A percentile compares a stretch with the other conserved stretches of the same genome.
Conservation (phyloP, 2,113 vertebrate genomes). For the Callionymus lyra region DNA sequence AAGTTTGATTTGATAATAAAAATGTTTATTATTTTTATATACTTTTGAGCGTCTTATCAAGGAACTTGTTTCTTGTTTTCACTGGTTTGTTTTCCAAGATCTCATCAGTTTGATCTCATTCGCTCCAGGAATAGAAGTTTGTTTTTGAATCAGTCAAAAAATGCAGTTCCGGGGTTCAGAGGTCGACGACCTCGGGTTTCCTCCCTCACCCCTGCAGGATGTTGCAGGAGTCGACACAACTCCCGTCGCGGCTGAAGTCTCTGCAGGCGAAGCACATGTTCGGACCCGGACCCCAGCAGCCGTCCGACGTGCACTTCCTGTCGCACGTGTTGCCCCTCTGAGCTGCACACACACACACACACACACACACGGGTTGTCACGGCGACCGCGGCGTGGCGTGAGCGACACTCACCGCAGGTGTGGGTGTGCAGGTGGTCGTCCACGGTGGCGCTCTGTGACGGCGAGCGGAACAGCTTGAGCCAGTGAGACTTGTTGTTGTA, state of each 20-base stretch:
- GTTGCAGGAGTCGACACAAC: constrained; percentile 84
- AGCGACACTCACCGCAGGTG: constrained; percentile 35
- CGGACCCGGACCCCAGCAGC: constrained; percentile 89
- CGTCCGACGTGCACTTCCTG: constrained; percentile 71
- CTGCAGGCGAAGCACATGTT: constrained; percentile 79
- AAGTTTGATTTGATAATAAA: too few species aligned
- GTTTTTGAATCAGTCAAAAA: constrained; percentile 14
- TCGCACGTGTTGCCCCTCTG: constrained; percentile 69
- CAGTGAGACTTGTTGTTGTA: constrained; percentile 73
- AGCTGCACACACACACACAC: constrained; percentile 40
- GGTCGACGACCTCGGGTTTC: constrained; percentile 2
- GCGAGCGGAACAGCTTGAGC: constrained; percentile 69
- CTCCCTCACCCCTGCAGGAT: constrained; percentile 76
- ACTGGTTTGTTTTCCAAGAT: constrained; percentile 12
- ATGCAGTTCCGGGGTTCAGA: constrained; percentile 12
- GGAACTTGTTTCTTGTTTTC: too few species aligned
- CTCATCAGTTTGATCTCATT: too few species aligned
- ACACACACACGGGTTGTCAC: not conserved
- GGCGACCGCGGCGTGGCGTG: not conserved
- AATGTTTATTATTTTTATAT: too few species aligned
- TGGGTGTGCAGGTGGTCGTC: constrained; percentile 15
- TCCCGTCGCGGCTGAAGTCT: constrained; percentile 68
- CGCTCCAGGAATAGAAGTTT: constrained; percentile 10
- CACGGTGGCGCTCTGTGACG: constrained; percentile 29
- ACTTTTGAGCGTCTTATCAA: too few species aligned